Evolutionary conservation across 1,140 invertebrate genomes (phyloP), one percentile per base, ranked within the genome.

Genomic region (Heterodera carotae): DNA sequence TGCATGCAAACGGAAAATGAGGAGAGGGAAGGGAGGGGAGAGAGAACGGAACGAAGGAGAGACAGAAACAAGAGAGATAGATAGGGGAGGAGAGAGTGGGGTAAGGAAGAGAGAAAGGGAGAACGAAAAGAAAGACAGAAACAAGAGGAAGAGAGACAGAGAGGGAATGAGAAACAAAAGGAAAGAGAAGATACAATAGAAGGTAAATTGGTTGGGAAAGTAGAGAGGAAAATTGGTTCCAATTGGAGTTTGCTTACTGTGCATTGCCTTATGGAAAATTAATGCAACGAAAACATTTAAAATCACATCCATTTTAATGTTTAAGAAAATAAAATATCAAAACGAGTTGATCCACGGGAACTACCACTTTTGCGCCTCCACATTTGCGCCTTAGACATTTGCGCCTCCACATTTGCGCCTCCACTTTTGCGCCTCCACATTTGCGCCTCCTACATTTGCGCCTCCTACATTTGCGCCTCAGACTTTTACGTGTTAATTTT

Each of bases 141-240:
- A n/a, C n/a, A n/a, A n/a, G 39, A 67, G 8, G 18, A n/a, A 1
- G 31, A 67, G 22, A 27, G 66, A 27, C 18, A n/a, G 22, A 10
- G n/a, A 68, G 39, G 39, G n/a, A 68, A 22, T 5, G 15, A 2
- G 22, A 68, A n/a, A 27, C 3, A 68, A 68, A 68, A 68, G n/a
- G 3, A 71, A 48, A 70, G 48, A 31, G 29, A 43, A 71, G 39
- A 22, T n/a, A n/a, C n/a, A n/a, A n/a, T n/a, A n/a, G n/a, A n/a
- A n/a, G n/a, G n/a, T n/a, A n/a, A n/a, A n/a, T n/a, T n/a, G n/a
- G n/a, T n/a, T n/a, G n/a, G n/a, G n/a, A n/a, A n/a, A n/a, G n/a
- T n/a, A 70, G 48, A 31, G 29, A 43, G 34, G 39, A 22, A 7
- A 22, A 25, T 10, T 62, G n/a, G n/a, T 31, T 62, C 7, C 60